A percentile compares a stretch with the other conserved stretches of the same genome.
phyloP scores from a whole-genome alignment of 2,888 invertebrate genomes.

The Tachystola acroxantha region DNA sequence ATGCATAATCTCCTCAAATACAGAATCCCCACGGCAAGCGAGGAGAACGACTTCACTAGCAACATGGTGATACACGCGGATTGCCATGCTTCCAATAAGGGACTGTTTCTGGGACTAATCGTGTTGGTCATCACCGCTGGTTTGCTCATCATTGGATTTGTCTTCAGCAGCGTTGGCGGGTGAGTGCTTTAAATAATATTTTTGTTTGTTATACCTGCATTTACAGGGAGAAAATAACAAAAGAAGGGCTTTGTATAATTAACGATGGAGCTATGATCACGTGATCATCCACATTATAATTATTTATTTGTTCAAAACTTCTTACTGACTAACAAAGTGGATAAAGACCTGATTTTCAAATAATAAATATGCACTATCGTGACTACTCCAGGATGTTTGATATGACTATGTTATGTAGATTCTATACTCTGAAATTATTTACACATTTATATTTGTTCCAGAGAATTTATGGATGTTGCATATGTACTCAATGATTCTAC shows the following conservation, averaged over 20 bases:
- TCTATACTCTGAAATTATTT: no score
- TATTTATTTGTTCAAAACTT: no score
- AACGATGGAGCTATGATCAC: no score
- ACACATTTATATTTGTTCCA: slow-evolving; percentile 25
- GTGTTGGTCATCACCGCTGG: slow-evolving; percentile 71
- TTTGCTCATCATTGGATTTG: slow-evolving; percentile 65
- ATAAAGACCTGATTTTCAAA: no score
- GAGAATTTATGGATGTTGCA: slow-evolving; percentile 67
- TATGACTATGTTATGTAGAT: no score
- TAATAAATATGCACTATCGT: no score
- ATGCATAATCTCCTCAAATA: no score
- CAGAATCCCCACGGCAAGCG: slow-evolving; percentile 63
- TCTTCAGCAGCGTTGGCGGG: slow-evolving; percentile 69
- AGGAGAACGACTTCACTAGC: slow-evolving; percentile 71
- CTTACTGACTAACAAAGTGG: no score
- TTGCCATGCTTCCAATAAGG: slow-evolving; percentile 87
- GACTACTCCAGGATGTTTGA: no score
- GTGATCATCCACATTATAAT: no score
- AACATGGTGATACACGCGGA: slow-evolving; percentile 83
- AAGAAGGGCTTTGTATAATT: no score
- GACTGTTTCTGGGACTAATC: slow-evolving; percentile 84
- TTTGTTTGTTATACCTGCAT: not conserved
- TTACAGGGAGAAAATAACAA: no score
- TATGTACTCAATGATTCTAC: slow-evolving; percentile 70
- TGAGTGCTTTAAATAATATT: slow-evolving; percentile 48